These are phyloP conservation scores for Halesus radiatus DNA, from an alignment of 1,140 invertebrate species.

Conservation along the genomic window DNA sequence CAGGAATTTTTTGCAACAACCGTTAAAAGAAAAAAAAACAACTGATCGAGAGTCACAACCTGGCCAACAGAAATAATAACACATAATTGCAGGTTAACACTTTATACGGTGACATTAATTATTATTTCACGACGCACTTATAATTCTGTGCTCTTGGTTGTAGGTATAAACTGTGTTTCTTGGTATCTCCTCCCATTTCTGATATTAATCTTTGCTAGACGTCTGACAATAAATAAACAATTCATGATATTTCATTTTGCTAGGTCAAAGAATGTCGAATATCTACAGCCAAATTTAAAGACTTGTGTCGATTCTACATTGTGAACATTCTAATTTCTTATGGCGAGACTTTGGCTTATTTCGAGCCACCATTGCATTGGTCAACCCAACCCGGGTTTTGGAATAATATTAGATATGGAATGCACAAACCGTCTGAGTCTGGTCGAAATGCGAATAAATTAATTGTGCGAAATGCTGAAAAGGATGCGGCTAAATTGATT, in stretches of 20 bases:
- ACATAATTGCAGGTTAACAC: too few species aligned
- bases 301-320: neutral
- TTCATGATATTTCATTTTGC: neutral
- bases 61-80: neutral
- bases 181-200: neutral
- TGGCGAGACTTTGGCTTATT: neutral
- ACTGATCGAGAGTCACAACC: neutral
- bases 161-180: too few species aligned
- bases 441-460: conserved; percentile 3
- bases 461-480: neutral
- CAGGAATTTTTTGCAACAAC: too few species aligned
- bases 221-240: neutral
- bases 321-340: neutral
- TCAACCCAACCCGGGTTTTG: neutral
- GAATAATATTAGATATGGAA: conserved; percentile 23
- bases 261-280: neutral
- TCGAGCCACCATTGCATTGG: neutral
- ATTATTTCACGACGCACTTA: too few species aligned
- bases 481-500: conserved; percentile 1
- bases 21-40: too few species aligned
- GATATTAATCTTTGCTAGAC: neutral
- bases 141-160: too few species aligned
- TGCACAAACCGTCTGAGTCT: neutral
- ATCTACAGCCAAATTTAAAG: neutral
- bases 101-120: too few species aligned